Evolutionary conservation across 2,888 invertebrate genomes (phyloP).

Genomic region (Parnassius apollo): DNA sequence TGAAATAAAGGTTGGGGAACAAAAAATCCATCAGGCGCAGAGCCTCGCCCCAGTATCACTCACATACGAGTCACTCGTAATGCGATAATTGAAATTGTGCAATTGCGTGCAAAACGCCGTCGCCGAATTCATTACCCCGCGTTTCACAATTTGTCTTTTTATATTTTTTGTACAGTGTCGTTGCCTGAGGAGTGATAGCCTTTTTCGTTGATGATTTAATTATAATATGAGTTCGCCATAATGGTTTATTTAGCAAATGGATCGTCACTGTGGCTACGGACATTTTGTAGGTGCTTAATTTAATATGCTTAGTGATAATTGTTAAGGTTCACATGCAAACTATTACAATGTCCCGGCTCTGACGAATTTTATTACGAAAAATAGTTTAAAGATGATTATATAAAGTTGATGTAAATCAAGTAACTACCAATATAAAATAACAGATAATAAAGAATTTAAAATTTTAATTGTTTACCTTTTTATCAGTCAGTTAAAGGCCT

Average conservation of each 20-base stretch:
- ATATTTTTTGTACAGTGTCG: constrained; percentile 51
- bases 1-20: constrained; percentile 18
- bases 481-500: too few species aligned
- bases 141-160: constrained; percentile 62
- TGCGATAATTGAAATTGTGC: constrained; percentile 82
- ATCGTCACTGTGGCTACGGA: constrained; percentile 19
- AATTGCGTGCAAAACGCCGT: constrained; percentile 78
- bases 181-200: constrained; percentile 56
- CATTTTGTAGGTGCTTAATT: constrained; percentile 14
- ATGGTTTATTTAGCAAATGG: constrained; percentile 50
- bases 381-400: background rate
- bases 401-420: too few species aligned
- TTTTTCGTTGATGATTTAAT: constrained; percentile 61
- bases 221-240: constrained; percentile 54
- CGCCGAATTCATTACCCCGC: constrained; percentile 75
- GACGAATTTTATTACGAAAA: constrained; percentile 27
- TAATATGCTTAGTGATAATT: constrained; percentile 20
- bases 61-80: constrained; percentile 54
- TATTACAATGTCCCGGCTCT: constrained; percentile 1
- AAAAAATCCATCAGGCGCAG: constrained; percentile 32
- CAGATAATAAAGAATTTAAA: too few species aligned
- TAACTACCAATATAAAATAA: too few species aligned
- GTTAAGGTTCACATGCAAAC: constrained; percentile 18
- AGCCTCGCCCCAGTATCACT: constrained; percentile 41
- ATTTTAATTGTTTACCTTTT: too few species aligned